Percentiles rank a stretch among this genome's conserved stretches.
These are phyloP conservation scores for Percina caprodes DNA, from an alignment of 2,113 vertebrate genomes.

Conservation along the genomic window DNA sequence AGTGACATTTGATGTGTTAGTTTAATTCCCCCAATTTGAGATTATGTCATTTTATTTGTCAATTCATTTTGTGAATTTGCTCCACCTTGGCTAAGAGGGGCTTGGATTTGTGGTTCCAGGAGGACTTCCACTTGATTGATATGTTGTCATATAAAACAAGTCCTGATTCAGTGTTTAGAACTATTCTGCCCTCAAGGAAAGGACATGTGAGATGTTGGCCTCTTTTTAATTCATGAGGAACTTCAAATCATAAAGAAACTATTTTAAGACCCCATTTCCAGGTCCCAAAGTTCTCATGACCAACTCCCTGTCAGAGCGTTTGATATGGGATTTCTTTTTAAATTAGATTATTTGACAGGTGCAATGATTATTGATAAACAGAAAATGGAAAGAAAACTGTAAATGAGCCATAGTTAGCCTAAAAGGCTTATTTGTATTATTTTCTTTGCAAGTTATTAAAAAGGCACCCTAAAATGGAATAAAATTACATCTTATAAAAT, in stretches of 20 bases:
- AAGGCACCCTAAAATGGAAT: background rate
- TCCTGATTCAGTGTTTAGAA: conserved; percentile 39
- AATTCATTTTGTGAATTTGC: conserved; percentile 64
- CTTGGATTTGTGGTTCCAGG: conserved; percentile 41
- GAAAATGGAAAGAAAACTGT: background rate
- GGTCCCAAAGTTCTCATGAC: background rate
- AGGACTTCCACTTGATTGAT: conserved; percentile 46
- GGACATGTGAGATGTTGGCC: background rate
- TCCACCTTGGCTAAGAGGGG: conserved; percentile 40
- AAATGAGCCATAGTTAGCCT: background rate
- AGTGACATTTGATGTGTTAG: conserved; percentile 75
- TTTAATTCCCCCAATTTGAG: conserved; percentile 65
- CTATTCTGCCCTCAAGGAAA: conserved; percentile 17
- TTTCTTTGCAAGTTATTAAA: background rate
- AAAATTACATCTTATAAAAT: background rate
- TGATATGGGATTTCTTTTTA: background rate
- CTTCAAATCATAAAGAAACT: background rate
- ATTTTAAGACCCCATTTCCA: background rate
- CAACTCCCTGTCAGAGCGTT: background rate
- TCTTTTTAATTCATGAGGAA: background rate
- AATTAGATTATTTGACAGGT: background rate
- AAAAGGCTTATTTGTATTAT: background rate
- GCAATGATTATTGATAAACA: background rate
- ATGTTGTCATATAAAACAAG: conserved; percentile 45
- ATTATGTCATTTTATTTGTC: conserved; percentile 65